Percentiles rank a stretch among this genome's conserved stretches.
Conservation (phyloP, 53 echinoderm and acorn worm genomes). For the Holothuria leucospilota region DNA sequence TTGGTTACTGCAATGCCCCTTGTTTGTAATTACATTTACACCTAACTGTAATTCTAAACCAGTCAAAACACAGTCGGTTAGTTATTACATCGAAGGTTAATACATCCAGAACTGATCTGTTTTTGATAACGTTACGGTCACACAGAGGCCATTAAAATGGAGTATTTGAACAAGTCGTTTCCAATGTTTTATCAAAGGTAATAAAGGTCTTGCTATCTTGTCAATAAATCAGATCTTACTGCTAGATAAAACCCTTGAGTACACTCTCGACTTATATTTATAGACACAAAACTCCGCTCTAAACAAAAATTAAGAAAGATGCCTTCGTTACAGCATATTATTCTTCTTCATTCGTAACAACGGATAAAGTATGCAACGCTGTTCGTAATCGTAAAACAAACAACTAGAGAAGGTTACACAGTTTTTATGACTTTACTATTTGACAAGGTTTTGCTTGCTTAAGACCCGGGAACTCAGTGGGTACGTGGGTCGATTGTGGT, state of each 20-base stretch:
- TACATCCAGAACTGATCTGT: too few relatives aligned
- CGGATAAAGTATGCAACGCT: not conserved
- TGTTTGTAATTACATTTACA: too few relatives aligned
- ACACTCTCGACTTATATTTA: slow-evolving; percentile 15
- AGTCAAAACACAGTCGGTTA: too few relatives aligned
- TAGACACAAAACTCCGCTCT: slow-evolving; percentile 6
- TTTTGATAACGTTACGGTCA: too few relatives aligned
- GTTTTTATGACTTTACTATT: slow-evolving; percentile 31
- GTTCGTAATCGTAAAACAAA: slow-evolving; percentile 19
- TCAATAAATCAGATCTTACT: slow-evolving; percentile 20
- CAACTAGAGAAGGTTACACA: slow-evolving; percentile 9
- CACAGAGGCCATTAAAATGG: slow-evolving; percentile 2
- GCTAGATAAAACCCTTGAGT: not conserved
- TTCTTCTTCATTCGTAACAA: not conserved
- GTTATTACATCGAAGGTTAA: too few relatives aligned
- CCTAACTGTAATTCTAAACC: too few relatives aligned
- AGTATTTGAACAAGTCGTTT: slow-evolving; percentile 40
- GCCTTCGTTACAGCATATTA: too few relatives aligned
- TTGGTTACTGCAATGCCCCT: too few relatives aligned
- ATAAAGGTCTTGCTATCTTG: slow-evolving; percentile 15
- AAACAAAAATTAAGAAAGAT: slow-evolving; percentile 12
- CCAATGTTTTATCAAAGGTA: slow-evolving; percentile 7
- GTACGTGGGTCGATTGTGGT: not conserved
- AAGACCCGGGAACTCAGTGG: not conserved
- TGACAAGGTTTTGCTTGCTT: slow-evolving; percentile 27